Evolutionary conservation across 1,140 invertebrate genomes (phyloP).

Genomic region (Drosophila prosaltans): DNA sequence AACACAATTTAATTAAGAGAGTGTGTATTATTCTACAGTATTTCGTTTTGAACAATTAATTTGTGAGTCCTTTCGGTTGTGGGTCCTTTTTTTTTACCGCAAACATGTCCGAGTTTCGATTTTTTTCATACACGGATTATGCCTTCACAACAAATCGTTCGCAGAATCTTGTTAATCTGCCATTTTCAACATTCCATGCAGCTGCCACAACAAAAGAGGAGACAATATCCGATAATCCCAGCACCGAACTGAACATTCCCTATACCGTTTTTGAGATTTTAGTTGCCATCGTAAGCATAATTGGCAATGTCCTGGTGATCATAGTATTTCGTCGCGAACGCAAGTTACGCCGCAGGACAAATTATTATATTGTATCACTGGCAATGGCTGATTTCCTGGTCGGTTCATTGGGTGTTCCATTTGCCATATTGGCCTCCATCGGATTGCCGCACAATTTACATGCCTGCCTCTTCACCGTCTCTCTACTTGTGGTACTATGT

Average conservation of each 20-base stretch:
- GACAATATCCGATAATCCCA: constrained; percentile 47
- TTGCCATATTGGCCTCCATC: constrained; percentile 89
- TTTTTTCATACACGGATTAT: constrained; percentile 68
- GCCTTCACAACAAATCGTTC: constrained; percentile 58
- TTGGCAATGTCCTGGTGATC: constrained; percentile 94
- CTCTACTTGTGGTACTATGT: constrained; percentile 92
- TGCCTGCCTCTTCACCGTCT: constrained; percentile 94
- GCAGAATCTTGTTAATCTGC: constrained; percentile 57
- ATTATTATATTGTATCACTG: constrained; percentile 95
- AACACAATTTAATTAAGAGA: constrained; percentile 65
- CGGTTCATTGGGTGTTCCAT: constrained; percentile 91
- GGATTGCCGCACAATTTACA: constrained; percentile 91
- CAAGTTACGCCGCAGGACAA: constrained; percentile 90
- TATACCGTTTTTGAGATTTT: constrained; percentile 88
- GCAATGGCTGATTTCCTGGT: constrained; percentile 93
- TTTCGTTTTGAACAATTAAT: constrained; percentile 2
- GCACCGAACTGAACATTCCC: constrained; percentile 72
- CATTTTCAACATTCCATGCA: constrained; percentile 53
- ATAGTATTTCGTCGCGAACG: constrained; percentile 91
- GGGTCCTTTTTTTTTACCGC: too few relatives aligned
- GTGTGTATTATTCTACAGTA: not conserved
- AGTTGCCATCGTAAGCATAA: constrained; percentile 91
- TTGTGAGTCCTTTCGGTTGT: constrained; percentile 28
- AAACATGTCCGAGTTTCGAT: constrained; percentile 79
- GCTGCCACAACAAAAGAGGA: constrained; percentile 29